Base-by-base conservation (phyloP, 1,140 invertebrate species). In the Drosophila malerkotliana region DNA sequence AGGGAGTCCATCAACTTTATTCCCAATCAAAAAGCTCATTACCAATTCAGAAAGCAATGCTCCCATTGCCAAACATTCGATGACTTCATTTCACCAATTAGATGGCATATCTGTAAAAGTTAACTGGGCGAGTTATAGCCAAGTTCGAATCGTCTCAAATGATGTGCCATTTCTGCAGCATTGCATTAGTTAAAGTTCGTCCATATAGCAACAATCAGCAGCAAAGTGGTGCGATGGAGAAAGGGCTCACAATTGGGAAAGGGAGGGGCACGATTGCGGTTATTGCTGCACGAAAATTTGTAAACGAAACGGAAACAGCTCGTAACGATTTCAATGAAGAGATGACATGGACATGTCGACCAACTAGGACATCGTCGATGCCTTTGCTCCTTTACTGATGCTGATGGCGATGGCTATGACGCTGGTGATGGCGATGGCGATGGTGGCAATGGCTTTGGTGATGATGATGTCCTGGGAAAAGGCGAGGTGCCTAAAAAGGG, bases 281-380 rank as follows among this genome's bases (percentile, higher is more conserved):
- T 85, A 85, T 85, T 81, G 81, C 81, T 49, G 77, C 82, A 85
- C 81, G 81, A 85, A 85, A 76, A 87, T 84, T 85, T 87, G 81
- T 85, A 85, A 87, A 87, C 81, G 77, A 85, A 85, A 85, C 82
- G 81, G 82, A 85, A 85, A 81, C 82, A 81, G 74, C 57, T 85
- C 81, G 78, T 87, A 85, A 85, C 78, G 81, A 87, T 87, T 87
- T 85, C 82, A 87, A 85, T 85, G 82, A 80, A 85, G 81, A 81
- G 82, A 78, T 87, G 77, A 87, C 82, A 85, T 87, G 82, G 63
- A 59, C 77, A 79, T 59, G 68, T 62, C 68, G 71, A 48, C 67
- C 49, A 72, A 24, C 49, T 39, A 74, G 69, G 71, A 63, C 80
- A 64, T 68, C 58, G 60, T 60, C 66, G 44, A 55, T 72, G 68